Evolutionary conservation across 2,888 invertebrate species (phyloP).

Genomic region (Sialis lutaria): DNA sequence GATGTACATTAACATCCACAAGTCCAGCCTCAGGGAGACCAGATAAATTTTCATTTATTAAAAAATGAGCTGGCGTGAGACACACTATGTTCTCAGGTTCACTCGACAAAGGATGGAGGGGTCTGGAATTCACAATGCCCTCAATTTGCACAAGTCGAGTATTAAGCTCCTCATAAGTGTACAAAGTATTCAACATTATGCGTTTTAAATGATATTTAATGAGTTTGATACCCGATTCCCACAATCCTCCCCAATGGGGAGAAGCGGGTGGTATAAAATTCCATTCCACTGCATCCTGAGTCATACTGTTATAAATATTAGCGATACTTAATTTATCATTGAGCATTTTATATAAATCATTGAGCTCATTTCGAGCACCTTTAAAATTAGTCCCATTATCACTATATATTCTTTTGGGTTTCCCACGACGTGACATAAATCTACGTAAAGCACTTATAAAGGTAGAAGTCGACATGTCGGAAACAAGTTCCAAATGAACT

Average conservation of each 20-base stretch:
- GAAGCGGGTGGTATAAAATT: slow-evolving; percentile 6
- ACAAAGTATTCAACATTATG: not conserved
- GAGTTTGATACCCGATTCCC: slow-evolving; percentile 1
- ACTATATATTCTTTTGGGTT: slow-evolving; percentile 1
- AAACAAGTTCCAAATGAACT: slow-evolving; percentile 4
- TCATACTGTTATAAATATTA: not conserved
- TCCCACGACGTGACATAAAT: slow-evolving; percentile 4
- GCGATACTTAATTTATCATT: not conserved
- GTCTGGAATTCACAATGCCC: slow-evolving; percentile 7
- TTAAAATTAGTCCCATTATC: slow-evolving; percentile 7
- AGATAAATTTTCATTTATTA: slow-evolving; percentile 1
- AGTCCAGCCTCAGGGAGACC: not conserved
- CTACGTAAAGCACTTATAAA: slow-evolving; percentile 3
- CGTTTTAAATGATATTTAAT: not conserved
- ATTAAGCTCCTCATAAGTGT: not conserved
- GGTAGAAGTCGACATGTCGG: not conserved
- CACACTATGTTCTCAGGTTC: not conserved
- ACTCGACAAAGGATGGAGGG: not conserved
- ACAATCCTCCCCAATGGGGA: slow-evolving; percentile 6
- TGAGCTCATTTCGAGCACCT: slow-evolving; percentile 1
- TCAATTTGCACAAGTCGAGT: slow-evolving; percentile 2
- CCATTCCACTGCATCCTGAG: slow-evolving; percentile 2
- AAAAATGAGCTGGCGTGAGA: slow-evolving; percentile 6
- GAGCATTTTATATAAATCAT: not conserved
- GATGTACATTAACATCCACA: not conserved